Conservation (phyloP, 2,113 vertebrate genomes). For the Lota lota region DNA sequence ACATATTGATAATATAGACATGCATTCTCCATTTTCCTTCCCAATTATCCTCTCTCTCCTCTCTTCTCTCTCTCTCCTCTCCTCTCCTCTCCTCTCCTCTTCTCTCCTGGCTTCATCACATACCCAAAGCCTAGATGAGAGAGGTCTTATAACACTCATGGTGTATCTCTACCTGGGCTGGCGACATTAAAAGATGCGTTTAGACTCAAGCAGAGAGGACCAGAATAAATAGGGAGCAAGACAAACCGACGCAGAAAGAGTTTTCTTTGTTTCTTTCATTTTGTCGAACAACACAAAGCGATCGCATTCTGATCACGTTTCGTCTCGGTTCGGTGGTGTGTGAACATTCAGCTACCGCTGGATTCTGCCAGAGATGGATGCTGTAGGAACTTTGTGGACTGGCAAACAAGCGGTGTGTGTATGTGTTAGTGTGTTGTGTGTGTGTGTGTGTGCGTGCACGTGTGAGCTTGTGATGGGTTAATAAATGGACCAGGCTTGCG, state of each 20-base stretch:
- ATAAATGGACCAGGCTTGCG: not conserved
- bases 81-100: not conserved
- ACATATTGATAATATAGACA: no score
- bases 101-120: not conserved
- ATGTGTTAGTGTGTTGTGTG: conserved; percentile 12
- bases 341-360: no score
- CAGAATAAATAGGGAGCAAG: not conserved
- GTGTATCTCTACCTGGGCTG: not conserved
- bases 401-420: not conserved
- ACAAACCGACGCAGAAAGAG: not conserved
- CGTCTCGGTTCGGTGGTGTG: no score
- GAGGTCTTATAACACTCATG: no score
- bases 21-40: not conserved
- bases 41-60: not conserved
- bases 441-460: conserved; percentile 5
- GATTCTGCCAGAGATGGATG: no score
- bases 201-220: not conserved
- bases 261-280: no score
- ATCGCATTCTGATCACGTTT: no score
- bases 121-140: not conserved
- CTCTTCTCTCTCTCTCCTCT: not conserved
- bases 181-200: not conserved
- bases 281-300: no score
- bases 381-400: no score
- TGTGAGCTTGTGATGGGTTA: not conserved